Conservation (phyloP, 2,888 invertebrate species). For the Meiosimyza platycephala region DNA sequence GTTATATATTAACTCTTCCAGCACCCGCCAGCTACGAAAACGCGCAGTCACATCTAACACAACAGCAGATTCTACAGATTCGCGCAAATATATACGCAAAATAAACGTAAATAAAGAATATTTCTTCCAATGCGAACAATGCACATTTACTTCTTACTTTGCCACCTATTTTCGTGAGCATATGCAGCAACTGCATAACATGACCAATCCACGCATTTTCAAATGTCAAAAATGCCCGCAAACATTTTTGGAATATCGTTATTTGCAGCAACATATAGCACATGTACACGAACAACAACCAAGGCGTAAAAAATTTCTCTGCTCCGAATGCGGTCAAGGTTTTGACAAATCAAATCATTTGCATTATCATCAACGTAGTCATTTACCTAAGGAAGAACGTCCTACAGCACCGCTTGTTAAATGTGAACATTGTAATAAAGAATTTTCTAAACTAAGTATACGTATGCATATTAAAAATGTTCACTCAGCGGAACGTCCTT, state of each 20-base stretch:
- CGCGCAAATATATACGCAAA: constrained; percentile 31
- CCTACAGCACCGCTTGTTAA: not conserved
- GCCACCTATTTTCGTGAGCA: constrained; percentile 32
- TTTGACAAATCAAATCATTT: constrained; percentile 32
- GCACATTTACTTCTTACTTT: constrained; percentile 23
- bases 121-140: constrained; percentile 31
- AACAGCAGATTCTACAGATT: no score
- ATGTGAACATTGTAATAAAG: constrained; percentile 26
- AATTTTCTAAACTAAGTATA: constrained; percentile 20
- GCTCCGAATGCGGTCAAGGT: constrained; percentile 27
- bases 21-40: no score
- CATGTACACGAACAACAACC: constrained; percentile 30
- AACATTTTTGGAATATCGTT: constrained; percentile 31
- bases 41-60: no score
- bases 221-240: constrained; percentile 22
- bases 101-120: constrained; percentile 31
- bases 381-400: constrained; percentile 30
- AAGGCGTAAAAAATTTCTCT: constrained; percentile 20
- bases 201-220: constrained; percentile 32
- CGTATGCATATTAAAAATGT: constrained; percentile 28
- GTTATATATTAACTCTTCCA: no score
- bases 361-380: constrained; percentile 29
- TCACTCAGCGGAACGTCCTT: constrained; percentile 24
- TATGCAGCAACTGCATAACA: constrained; percentile 13
- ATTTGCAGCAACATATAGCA: constrained; percentile 26